Base-by-base conservation (phyloP, 2,113 vertebrate genomes). In the Puffinus mauretanicus region DNA sequence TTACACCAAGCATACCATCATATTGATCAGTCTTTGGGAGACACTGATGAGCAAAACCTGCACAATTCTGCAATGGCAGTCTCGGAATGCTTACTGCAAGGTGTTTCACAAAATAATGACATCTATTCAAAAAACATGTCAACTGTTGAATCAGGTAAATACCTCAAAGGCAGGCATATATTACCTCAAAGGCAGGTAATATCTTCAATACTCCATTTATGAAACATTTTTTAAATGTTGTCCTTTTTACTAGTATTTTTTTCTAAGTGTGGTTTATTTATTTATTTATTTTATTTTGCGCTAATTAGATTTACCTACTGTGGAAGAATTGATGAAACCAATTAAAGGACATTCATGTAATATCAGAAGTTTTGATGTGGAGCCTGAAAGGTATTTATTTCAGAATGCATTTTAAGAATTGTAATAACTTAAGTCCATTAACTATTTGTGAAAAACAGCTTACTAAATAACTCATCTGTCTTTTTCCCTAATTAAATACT, bases 251-350 rank as follows among this genome's bases (percentile, higher is more conserved):
- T 69, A 26, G 7, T 75, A 13, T 12, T 40, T 86, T 40, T 88
- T 90, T 32, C n/a, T 36, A 36, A 55, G 46, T 38, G 36, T 38
- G 36, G 36, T 38, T 60, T 51, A 12, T 64, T 29, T 46, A 8
- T 44, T n/a, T 30, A 6, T 51, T 66, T 51, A 12, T 40, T 70
- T 54, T 60, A 4, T 81, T 88, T 76, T 49, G 8, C 26, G 36
- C 49, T 64, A 16, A 88, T 78, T 92, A 99, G 99, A 99, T 92
- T 94, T 99, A 27, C 98, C 98, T 47, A 99, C 99, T 67, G 97
- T 99, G 84, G 99, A 99, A 78, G 99, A 99, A 93, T 93, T 99
- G 90, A 99, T 99, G 99, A 98, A 94, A 95, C 98, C 98, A 34
- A 98, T 99, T 94, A 96, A 96, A 90, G 98, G 98, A 60, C 97